Evolutionary conservation across 2,113 vertebrate species (phyloP), one percentile per base, ranked within the genome.

Genomic region (Otus sunia): DNA sequence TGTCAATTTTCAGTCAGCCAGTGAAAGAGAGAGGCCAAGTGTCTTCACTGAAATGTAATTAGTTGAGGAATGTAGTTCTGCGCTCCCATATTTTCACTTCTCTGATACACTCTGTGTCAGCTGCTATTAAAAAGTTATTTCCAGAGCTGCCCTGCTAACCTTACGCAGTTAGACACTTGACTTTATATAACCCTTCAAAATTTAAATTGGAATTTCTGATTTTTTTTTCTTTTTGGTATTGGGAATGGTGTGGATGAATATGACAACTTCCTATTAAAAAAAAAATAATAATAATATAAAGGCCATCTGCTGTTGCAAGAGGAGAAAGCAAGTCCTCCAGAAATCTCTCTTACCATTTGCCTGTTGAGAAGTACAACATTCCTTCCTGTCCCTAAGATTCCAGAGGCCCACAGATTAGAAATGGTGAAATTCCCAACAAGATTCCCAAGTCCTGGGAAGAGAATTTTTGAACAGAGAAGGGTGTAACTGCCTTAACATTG

Each of bases 31-130:
- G 37, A 80, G 36, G 14, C 64, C 25, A 72, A 71, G 23, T 56
- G 23, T 68, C 52, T 74, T 86, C 30, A 60, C 63, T 88, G 12
- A 66, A 41, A 72, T 55, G 29, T 43, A 63, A 43, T 96, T 86
- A 52, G 16, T 71, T 85, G 37, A 92, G 32, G 23, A 78, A 74
- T 41, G 15, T 43, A 87, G 25, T 67, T 90, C 39, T 85, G 27
- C 7, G 19, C 29, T 87, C 34, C 12, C 12, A 32, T 30, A 22
- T 81, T 75, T 90, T 88, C 22, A 14, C 34, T 89, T 94, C 36
- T 74, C 39, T 63, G 29, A 56, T 81, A 32, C 3, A 8, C 2
- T 69, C 2, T 0, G 0, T 50, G 39, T 66, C 26, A 82, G 30
- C 34, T 89, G 19, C 47, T 73, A 39, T 73, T 72, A 68, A 72